Evolutionary conservation across 2,113 vertebrate species (phyloP), one percentile per base, ranked within the genome.

Genomic region (Microtus pennsylvanicus): DNA sequence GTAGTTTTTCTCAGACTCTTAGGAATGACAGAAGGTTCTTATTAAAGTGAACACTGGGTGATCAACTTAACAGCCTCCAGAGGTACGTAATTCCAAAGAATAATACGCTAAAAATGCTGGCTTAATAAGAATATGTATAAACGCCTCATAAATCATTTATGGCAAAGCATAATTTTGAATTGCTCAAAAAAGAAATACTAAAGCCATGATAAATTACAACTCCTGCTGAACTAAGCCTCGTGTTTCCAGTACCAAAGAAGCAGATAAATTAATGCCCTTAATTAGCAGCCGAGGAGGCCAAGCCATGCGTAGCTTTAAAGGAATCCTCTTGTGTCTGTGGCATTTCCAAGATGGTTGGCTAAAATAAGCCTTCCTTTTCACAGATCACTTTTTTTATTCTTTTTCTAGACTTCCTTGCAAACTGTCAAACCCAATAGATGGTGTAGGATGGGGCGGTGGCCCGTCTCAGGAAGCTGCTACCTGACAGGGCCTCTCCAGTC

Each of bases 371-470:
- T 97, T 96, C 87, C 13, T 7, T 28, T 96, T 91, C 96, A 21
- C 0, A 88, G 98, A 92, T 95, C 16, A 55, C 91, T 98, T 98
- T 90, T 90, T 63, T 70, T n/a, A 7, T 63, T 89, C 77, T 81
- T 77, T 91, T 89, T 91, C 97, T 0, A 93, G 98, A 96, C 93
- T 93, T 97, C 98, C 98, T 90, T 97, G 90, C 89, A 98, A 98
- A 76, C 93, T 98, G 78, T 98, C 98, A 96, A 97, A 30, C 61
- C 76, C 98, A 98, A 81, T 98, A 98, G 52, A 95, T 98, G 72
- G 94, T 97, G 96, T 96, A 96, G 97, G 97, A 98, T 92, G 97
- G 97, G 63, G 97, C 97, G 94, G 90, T 95, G 70, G 86, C 83
- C 92, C 97, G 98, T 97, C 97, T 98, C 93, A 97, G 97, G 93